A percentile compares a stretch with the other conserved stretches of the same genome.
Evolutionary conservation across 2,113 vertebrate species (phyloP).

Genomic region (Penelope pileata): DNA sequence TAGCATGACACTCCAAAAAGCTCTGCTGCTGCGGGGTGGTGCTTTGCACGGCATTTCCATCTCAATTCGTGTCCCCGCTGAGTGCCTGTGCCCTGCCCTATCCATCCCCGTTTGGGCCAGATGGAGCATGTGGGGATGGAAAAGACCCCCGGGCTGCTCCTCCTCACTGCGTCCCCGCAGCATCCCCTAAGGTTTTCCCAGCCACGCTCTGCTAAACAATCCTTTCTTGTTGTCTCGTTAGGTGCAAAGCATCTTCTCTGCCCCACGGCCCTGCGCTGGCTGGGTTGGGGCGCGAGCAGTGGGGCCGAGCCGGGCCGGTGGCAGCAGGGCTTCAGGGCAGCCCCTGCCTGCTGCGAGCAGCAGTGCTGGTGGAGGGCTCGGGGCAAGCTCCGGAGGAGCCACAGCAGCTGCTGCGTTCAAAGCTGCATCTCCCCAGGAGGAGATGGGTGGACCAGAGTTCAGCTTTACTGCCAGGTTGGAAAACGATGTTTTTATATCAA

Average conservation of each 20-base stretch:
- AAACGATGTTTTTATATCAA: background rate
- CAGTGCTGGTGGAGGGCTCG: rapidly evolving
- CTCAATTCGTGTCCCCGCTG: rapidly evolving
- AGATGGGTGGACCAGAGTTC: background rate
- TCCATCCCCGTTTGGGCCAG: background rate
- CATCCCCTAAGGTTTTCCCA: background rate
- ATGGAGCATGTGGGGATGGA: background rate
- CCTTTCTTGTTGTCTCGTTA: background rate
- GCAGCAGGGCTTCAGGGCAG: background rate
- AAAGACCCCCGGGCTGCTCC: background rate
- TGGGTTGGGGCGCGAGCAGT: rapidly evolving
- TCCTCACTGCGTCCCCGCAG: rapidly evolving
- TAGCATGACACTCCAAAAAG: background rate
- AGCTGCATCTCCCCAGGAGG: background rate
- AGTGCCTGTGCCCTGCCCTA: background rate
- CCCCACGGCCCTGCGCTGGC: background rate
- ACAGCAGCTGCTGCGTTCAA: background rate
- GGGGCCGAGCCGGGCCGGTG: rapidly evolving
- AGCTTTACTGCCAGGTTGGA: background rate
- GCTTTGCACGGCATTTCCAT: background rate
- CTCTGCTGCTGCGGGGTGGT: background rate
- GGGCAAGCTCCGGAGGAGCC: background rate
- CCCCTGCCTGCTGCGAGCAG: rapidly evolving
- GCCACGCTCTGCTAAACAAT: rapidly evolving
- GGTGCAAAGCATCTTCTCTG: background rate